Percentiles rank a stretch among this genome's conserved stretches.
These are phyloP conservation scores for Bembecia ichneumoniformis DNA, from an alignment of 2,888 invertebrate species.

Conservation along the genomic window DNA sequence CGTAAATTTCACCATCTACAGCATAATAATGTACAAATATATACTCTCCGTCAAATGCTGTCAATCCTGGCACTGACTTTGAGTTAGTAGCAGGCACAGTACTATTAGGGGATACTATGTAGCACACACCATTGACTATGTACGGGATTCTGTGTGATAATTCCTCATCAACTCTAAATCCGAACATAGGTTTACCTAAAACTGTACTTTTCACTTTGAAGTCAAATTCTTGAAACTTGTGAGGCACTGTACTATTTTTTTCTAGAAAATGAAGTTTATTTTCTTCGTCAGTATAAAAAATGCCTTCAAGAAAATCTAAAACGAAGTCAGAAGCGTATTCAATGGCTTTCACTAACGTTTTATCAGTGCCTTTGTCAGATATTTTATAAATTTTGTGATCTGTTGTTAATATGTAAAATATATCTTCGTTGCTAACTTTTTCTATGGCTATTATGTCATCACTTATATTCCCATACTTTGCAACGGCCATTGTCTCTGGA, in stretches of 20 bases:
- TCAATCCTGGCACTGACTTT: neutral
- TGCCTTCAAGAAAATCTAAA: neutral
- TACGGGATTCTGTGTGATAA: neutral
- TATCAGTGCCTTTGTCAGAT: neutral
- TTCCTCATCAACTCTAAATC: neutral
- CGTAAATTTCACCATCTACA: neutral
- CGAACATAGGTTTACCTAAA: neutral
- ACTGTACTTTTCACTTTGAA: neutral
- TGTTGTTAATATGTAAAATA: neutral
- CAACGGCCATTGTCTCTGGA: neutral
- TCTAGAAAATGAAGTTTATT: neutral
- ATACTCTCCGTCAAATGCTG: neutral
- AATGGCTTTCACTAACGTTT: neutral
- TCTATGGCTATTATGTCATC: neutral
- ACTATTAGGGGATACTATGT: neutral
- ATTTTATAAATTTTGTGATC: neutral
- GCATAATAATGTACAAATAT: neutral
- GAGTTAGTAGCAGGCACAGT: neutral
- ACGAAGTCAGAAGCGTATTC: neutral
- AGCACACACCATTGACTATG: neutral
- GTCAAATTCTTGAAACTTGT: neutral
- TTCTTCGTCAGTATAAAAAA: neutral
- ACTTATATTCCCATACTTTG: neutral
- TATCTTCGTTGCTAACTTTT: neutral
- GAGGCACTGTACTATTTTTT: neutral